Conservation (phyloP, 2,888 invertebrate species). For the Drosophila rellima region DNA sequence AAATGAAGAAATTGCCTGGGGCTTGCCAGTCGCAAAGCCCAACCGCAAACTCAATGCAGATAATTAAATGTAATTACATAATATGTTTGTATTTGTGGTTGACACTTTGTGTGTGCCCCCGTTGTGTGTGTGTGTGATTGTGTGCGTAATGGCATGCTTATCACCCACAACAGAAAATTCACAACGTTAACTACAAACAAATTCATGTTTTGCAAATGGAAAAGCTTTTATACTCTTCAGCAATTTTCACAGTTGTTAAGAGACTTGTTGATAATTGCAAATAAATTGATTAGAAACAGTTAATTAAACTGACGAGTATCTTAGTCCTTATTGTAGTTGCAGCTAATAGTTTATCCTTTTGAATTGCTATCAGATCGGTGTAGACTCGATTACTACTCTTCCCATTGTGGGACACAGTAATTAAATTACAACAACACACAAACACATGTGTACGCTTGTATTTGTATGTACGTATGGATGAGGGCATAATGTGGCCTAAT, state of each 20-base stretch:
- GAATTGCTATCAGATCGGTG: conserved; percentile 11
- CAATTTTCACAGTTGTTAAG: background rate
- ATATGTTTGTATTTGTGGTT: conserved; percentile 56
- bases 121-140: conserved; percentile 20
- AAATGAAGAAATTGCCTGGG: conserved; percentile 3
- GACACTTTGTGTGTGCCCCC: conserved; percentile 16
- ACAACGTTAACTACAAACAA: conserved; percentile 23
- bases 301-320: background rate
- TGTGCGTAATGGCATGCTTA: conserved; percentile 55
- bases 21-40: conserved; percentile 5
- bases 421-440: conserved; percentile 56
- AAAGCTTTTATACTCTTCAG: conserved; percentile 2
- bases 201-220: conserved; percentile 3
- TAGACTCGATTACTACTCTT: background rate
- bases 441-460: conserved; percentile 1
- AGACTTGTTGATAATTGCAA: background rate
- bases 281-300: background rate
- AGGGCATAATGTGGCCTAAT: conserved; percentile 58
- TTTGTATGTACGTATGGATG: conserved; percentile 13
- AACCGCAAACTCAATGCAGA: conserved; percentile 74
- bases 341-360: background rate
- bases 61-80: conserved; percentile 80
- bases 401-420: conserved; percentile 40
- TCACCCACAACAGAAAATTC: conserved; percentile 20
- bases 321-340: background rate